These are phyloP conservation scores for Sinella curviseta DNA, from an alignment of 1,140 invertebrate genomes.

Conservation along the genomic window DNA sequence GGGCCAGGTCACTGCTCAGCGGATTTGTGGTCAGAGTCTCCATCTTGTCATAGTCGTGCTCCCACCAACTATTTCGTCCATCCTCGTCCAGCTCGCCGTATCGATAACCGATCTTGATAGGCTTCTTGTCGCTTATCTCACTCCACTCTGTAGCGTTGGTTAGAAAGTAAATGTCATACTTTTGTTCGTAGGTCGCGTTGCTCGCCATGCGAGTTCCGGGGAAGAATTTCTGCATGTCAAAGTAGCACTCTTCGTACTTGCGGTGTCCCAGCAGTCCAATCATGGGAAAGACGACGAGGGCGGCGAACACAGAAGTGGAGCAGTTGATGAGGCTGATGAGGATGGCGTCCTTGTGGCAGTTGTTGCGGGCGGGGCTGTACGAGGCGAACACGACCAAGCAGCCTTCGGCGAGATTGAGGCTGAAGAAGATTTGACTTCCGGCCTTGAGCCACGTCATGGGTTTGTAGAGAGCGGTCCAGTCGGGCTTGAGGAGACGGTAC, in stretches of 20 bases:
- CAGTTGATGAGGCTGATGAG: slow-evolving; percentile 58
- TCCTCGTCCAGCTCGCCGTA: not conserved
- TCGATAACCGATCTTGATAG: not conserved
- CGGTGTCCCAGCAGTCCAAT: not conserved
- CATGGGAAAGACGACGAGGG: slow-evolving; percentile 53
- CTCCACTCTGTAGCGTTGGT: not conserved
- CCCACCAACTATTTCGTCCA: not conserved
- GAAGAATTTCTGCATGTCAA: not conserved
- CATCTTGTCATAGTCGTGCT: not conserved
- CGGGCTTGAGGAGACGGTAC: not conserved
- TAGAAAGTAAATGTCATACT: not conserved
- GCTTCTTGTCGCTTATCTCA: not conserved
- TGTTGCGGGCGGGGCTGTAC: slow-evolving; percentile 56
- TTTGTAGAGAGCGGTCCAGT: slow-evolving; percentile 43
- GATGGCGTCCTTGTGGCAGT: slow-evolving; percentile 56
- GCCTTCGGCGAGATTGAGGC: slow-evolving; percentile 59
- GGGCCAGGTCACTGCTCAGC: too few relatives aligned
- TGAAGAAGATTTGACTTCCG: slow-evolving; percentile 60
- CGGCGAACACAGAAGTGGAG: slow-evolving; percentile 60
- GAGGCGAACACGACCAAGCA: slow-evolving; percentile 55
- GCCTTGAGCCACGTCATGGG: slow-evolving; percentile 59
- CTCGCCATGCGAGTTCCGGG: not conserved
- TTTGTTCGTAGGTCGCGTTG: too few relatives aligned
- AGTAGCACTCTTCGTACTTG: not conserved
- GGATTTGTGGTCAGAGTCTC: too few relatives aligned